These are phyloP conservation scores for Oryzias melastigma DNA, from an alignment of 2,113 vertebrate species.

Conservation along the genomic window DNA sequence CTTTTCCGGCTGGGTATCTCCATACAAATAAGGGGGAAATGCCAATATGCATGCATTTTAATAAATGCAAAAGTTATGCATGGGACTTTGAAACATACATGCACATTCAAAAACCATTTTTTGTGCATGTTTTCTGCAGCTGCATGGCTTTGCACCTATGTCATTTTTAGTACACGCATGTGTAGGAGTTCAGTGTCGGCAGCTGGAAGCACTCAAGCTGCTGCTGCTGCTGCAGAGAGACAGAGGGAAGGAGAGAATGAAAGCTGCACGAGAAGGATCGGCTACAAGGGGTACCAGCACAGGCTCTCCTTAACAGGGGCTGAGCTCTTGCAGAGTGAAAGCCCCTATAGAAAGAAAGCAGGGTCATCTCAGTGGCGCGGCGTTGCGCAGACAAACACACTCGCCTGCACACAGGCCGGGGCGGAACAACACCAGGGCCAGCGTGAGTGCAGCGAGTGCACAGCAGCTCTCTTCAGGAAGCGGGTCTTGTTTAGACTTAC, in stretches of 20 bases:
- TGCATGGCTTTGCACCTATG: constrained; percentile 46
- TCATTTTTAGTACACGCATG: constrained; percentile 44
- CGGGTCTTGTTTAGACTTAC: constrained; percentile 77
- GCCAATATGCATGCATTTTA: constrained; percentile 68
- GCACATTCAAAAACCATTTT: background rate
- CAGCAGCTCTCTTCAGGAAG: constrained; percentile 72
- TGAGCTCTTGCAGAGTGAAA: constrained; percentile 71
- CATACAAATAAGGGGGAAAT: constrained; percentile 20
- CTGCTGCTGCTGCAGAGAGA: constrained; percentile 47
- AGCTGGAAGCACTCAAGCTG: constrained; percentile 84
- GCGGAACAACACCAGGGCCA: constrained; percentile 73
- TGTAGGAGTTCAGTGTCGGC: constrained; percentile 76
- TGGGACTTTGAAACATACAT: constrained; percentile 3
- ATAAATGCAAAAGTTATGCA: constrained; percentile 60
- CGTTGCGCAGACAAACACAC: constrained; percentile 45
- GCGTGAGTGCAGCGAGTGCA: constrained; percentile 65
- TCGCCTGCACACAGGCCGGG: constrained; percentile 39
- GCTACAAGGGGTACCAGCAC: constrained; percentile 70
- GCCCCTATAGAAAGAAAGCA: constrained; percentile 72
- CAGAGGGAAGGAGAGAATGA: constrained; percentile 42
- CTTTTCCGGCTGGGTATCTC: too few species aligned
- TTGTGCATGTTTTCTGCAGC: constrained; percentile 46
- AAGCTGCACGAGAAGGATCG: constrained; percentile 57
- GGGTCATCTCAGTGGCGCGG: constrained; percentile 63
- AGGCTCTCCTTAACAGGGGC: constrained; percentile 66